Evolutionary conservation across 2,888 invertebrate genomes (phyloP), one percentile per base, ranked within the genome.

Genomic region (Agrochola lota): DNA sequence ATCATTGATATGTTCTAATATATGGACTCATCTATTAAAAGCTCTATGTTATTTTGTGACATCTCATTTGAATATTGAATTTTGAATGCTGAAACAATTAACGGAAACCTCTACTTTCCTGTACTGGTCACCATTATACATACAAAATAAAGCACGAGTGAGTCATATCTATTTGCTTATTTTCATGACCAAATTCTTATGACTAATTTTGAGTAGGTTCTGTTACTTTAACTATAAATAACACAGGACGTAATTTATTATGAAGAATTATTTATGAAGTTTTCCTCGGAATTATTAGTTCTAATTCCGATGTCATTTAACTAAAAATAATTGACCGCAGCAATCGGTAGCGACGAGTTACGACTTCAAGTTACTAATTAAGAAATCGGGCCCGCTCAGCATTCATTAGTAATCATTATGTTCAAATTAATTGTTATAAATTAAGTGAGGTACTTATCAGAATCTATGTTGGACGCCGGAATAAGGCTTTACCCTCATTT

Each of bases 11-110:
- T 74, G 69, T 71, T 71, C 46, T 81, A 72, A 85, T 86, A 73
- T 84, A 88, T 80, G 80, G 75, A 62, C 71, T 88, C 88, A 82
- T 86, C 86, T 88, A 85, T 85, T 87, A 83, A 80, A 84, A 81
- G 77, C 77, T 79, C 43, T 70, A 69, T 59, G 72, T 87, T 83
- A 89, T 89, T 88, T 84, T 80, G 77, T 88, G 81, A 81, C 74
- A 81, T 64, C 81, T 74, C 23, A 88, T 89, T 88, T 88, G 81
- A 87, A 86, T 89, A 86, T 84, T 63, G 70, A 75, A 72, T 85
- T 84, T 89, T 78, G 79, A 83, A 75, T 66, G 49, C 78, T 78
- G 43, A 80, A 78, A 85, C 80, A 87, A 83, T 86, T 87, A 85
- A 80, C 86, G 86, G 89, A 88, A 84, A 84, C 64, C 59, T 70